Percentiles rank a stretch among this genome's conserved stretches.
Evolutionary conservation across 2,797 vertebrate species (phyloP).

Genomic region (Sebastiscus albofasciatus): DNA sequence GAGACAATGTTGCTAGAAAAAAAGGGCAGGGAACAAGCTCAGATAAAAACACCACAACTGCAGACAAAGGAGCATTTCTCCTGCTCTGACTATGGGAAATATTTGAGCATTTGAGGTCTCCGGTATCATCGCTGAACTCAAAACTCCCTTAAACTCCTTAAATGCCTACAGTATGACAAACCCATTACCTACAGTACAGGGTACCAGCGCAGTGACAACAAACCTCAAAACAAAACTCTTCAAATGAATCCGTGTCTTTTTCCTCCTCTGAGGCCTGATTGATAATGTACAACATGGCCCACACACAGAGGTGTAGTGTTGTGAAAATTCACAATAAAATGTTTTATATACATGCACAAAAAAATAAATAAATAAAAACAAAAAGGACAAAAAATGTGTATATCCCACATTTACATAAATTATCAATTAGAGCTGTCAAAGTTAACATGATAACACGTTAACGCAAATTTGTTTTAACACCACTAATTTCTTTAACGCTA

Average conservation of each 20-base stretch:
- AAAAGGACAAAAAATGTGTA: background rate
- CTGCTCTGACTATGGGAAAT: background rate
- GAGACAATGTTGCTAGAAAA: background rate
- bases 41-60: background rate
- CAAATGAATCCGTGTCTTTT: background rate
- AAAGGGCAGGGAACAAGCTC: background rate
- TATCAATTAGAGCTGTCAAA: no score
- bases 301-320: background rate
- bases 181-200: background rate
- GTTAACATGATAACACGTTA: no score
- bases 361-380: background rate
- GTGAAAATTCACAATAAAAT: background rate
- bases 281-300: background rate
- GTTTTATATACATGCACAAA: background rate
- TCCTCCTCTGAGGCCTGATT: background rate
- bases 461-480: no score
- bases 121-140: background rate
- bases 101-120: conserved; percentile 5
- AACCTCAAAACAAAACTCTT: background rate
- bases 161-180: background rate
- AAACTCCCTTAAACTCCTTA: background rate
- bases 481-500: no score
- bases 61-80: background rate
- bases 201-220: background rate
- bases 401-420: background rate